Conservation (phyloP, 2,113 vertebrate species). For the Alectura lathami region DNA sequence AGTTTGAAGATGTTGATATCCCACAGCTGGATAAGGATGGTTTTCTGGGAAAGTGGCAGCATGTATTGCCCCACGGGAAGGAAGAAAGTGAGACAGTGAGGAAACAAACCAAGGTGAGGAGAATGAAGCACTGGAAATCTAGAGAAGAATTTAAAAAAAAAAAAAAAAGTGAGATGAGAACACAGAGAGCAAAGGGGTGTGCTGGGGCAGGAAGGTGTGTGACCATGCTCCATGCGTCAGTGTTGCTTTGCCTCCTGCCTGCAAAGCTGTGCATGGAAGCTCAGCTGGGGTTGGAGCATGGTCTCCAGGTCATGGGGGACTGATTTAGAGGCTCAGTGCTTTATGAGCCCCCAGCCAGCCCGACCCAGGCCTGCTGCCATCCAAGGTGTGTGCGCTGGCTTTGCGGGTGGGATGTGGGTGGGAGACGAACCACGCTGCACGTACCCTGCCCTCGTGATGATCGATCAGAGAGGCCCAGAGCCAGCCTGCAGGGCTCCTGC, state of each 20-base stretch:
- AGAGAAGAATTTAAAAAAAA: not conserved
- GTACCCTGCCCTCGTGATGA: not conserved
- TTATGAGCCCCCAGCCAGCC: not conserved
- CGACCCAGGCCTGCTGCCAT: not conserved
- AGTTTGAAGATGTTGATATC: not conserved
- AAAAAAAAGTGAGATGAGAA: not conserved
- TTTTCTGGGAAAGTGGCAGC: not conserved
- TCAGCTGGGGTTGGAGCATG: not conserved
- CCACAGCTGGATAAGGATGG: not conserved
- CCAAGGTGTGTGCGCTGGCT: not conserved
- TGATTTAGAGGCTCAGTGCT: not conserved
- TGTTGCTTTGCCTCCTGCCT: not conserved
- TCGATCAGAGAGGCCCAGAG: rapidly evolving
- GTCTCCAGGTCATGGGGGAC: not conserved
- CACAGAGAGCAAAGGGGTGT: not conserved
- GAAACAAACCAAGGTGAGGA: not conserved
- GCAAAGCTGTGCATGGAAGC: not conserved
- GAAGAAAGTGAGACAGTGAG: not conserved
- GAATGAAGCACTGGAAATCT: not conserved
- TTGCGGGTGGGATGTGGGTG: not conserved
- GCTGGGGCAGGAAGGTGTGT: not conserved
- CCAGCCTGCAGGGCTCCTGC: not conserved
- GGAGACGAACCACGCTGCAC: not conserved
- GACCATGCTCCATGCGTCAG: not conserved
- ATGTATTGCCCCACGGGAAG: not conserved